Base-by-base conservation (phyloP, 2,113 vertebrate genomes). In the Pantherophis guttatus region DNA sequence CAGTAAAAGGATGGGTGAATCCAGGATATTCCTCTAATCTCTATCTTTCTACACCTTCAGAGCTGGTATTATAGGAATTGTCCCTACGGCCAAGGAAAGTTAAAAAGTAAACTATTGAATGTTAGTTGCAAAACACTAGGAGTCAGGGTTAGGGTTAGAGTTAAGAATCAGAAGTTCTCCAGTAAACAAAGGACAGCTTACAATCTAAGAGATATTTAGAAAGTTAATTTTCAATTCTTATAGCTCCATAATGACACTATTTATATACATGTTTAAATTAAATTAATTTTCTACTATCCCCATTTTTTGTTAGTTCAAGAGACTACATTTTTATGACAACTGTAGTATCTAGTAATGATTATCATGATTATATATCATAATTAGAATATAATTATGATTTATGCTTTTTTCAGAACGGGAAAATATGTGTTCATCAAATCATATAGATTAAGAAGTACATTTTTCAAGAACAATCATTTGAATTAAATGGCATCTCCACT, bases 41-140 rank as follows among this genome's bases (percentile, higher is more conserved):
- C 58, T 87, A 90, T 21, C 95, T 90, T 70, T 96, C 93, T 94
- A 85, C 86, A 92, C 59, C 91, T 95, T 92, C 13, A 44, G 59
- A 92, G 95, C 87, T 21, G 92, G 62, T 93, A 90, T 55, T 54
- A 93, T 92, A 90, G 94, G 54, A 95, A 94, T 88, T 2, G 1
- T 57, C 89, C 92, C 89, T 62, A 17, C 21, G 91, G 86, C 65
- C 70, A 91, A 0, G 0, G 0, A 93, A 91, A 9, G 75, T 50
- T 54, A 91, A 95, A 90, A 94, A 58, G 50, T 17, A 81, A 81
- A 91, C 29, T 12, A 94, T n/a, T 91, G 54, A 57, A 89, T 24
- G 55, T 65, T 58, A 26, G 88, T 5, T 12, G 91, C 93, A 96
- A 95, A 96, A 94, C 26, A 87, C 54, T 95, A 93, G 57, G 58